Percentiles rank a stretch among this genome's conserved stretches.
These are phyloP conservation scores for Panurus biarmicus DNA, from an alignment of 2,113 vertebrate species.

Conservation along the genomic window DNA sequence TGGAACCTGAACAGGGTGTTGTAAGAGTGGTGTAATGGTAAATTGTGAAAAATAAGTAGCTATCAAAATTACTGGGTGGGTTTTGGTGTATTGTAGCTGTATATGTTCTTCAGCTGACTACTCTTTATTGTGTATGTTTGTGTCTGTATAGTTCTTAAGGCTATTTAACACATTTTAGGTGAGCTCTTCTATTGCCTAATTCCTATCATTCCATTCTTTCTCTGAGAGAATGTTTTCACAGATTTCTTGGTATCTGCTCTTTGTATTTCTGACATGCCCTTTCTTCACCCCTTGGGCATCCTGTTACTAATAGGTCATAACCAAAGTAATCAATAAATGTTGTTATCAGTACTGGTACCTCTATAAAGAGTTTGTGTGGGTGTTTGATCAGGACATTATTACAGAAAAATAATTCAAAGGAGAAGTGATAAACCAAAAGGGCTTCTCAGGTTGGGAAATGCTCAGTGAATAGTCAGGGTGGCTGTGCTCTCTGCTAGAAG, in stretches of 20 bases:
- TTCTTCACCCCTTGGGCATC: background rate
- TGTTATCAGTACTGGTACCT: background rate
- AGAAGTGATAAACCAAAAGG: background rate
- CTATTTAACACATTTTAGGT: background rate
- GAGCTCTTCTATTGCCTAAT: background rate
- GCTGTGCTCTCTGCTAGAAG: background rate
- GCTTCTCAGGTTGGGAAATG: background rate
- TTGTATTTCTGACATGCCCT: background rate
- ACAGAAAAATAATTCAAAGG: background rate
- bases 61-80: background rate
- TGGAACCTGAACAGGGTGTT: background rate
- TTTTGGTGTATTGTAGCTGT: background rate
- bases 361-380: background rate
- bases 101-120: background rate
- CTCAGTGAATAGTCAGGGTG: background rate
- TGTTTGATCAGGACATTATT: background rate
- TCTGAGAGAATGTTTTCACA: background rate
- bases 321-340: background rate
- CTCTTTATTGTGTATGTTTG: background rate
- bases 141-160: background rate
- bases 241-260: background rate
- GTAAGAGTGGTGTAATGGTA: background rate
- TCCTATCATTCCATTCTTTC: background rate
- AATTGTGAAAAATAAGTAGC: background rate
- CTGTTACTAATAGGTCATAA: background rate